These are phyloP conservation scores for Pycnonotus jocosus DNA, from an alignment of 2,113 vertebrate genomes.

Conservation along the genomic window DNA sequence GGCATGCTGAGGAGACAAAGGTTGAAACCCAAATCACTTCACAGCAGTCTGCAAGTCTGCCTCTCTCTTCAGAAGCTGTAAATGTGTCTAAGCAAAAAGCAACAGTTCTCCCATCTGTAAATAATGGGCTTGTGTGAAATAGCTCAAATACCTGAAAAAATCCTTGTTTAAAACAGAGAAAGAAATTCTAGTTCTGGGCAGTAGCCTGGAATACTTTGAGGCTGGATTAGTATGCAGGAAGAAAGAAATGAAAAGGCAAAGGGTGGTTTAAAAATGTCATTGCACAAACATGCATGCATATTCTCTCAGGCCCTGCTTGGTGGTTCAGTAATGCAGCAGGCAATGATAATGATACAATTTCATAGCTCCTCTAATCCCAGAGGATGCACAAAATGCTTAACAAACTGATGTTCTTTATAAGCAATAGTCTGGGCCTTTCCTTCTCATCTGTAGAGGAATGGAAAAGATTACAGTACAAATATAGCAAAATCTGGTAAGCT, in stretches of 20 bases:
- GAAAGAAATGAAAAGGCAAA: conserved; percentile 28
- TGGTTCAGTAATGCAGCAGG: conserved; percentile 41
- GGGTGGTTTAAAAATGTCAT: conserved; percentile 48
- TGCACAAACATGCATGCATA: conserved; percentile 36
- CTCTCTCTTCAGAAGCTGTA: not conserved
- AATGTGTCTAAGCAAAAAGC: conserved; percentile 24
- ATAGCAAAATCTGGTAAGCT: not conserved
- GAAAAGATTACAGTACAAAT: conserved; percentile 9
- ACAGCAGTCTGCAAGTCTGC: conserved; percentile 25
- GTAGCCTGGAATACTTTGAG: not conserved
- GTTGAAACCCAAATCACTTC: conserved; percentile 36
- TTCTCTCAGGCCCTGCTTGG: conserved; percentile 26
- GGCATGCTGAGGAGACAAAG: conserved; percentile 15
- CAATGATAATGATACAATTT: conserved; percentile 56
- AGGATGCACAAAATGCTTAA: conserved; percentile 36
- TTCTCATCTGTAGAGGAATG: not conserved
- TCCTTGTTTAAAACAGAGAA: not conserved
- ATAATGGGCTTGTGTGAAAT: not conserved
- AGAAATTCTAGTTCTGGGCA: not conserved
- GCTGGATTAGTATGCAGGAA: conserved; percentile 36
- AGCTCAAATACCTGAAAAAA: conserved; percentile 10
- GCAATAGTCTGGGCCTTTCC: not conserved
- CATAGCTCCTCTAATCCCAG: conserved; percentile 49
- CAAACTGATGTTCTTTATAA: conserved; percentile 37
- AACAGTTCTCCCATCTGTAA: not conserved